Percentiles rank a stretch among this genome's conserved stretches.
These are phyloP conservation scores for Sylvia borin DNA, from an alignment of 2,797 vertebrate genomes.

Conservation along the genomic window DNA sequence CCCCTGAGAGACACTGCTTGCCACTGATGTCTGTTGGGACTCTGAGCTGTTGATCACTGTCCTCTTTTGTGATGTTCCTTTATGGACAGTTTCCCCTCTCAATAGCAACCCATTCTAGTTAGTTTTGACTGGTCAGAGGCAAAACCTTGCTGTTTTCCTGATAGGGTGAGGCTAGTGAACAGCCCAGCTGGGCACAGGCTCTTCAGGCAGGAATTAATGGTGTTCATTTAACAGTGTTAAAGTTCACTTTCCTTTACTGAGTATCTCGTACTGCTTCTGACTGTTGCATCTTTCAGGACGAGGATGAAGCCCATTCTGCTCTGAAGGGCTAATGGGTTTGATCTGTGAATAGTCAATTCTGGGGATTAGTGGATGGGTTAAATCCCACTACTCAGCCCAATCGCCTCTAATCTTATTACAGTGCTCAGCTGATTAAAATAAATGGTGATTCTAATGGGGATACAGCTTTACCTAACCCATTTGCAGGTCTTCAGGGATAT, in stretches of 20 bases:
- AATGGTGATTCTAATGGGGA: slow-evolving; percentile 37
- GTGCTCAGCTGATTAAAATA: slow-evolving; percentile 62
- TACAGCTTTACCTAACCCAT: slow-evolving; percentile 25
- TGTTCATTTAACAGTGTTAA: not conserved
- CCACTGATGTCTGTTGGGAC: not conserved
- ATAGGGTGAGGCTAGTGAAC: not conserved
- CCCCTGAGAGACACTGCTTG: not conserved
- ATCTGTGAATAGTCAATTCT: slow-evolving; percentile 55
- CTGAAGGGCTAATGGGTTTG: slow-evolving; percentile 29
- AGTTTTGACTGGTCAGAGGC: not conserved
- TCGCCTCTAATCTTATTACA: slow-evolving; percentile 66
- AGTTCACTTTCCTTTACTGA: not conserved
- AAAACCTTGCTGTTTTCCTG: not conserved
- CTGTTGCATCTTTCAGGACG: not conserved
- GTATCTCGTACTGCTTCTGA: not conserved
- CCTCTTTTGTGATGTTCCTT: not conserved
- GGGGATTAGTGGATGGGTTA: slow-evolving; percentile 62
- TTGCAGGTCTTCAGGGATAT: not conserved
- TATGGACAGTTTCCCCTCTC: not conserved
- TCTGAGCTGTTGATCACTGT: not conserved
- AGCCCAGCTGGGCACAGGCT: not conserved
- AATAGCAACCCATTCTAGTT: not conserved
- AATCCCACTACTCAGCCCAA: slow-evolving; percentile 55
- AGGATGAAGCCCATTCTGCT: slow-evolving; percentile 13
- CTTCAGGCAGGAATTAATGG: not conserved